Evolutionary conservation across 2,797 vertebrate genomes (phyloP), one percentile per base, ranked within the genome.

Genomic region (Thunnus albacares): DNA sequence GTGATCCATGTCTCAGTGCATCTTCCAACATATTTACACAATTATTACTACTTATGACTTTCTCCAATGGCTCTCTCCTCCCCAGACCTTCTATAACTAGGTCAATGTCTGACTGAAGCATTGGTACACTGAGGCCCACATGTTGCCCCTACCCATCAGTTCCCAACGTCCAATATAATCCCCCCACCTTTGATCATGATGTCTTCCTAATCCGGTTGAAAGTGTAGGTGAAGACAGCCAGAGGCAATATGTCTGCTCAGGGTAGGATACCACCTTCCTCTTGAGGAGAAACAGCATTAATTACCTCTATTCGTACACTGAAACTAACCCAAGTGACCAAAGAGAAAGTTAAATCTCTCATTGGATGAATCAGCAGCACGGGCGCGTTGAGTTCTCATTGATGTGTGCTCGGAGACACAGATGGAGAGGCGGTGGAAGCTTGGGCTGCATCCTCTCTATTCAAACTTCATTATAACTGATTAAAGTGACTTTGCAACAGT

Each of bases 381-480:
- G 72, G 69, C 80, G 64, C 17, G 73, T 69, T 6, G 49, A 18
- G 78, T 47, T 71, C 49, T 78, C 60, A 83, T 86, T 88, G 89
- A 91, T 87, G 77, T 80, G 49, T 60, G 74, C 65, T 24, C 66
- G 66, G 61, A 83, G 62, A 75, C 80, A 85, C 92, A 94, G 91
- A 90, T 92, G 92, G 90, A 63, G 87, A 83, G 90, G 88, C 82
- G 80, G 89, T n/a, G 61, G 81, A 75, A n/a, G 83, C 66, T 73
- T 2, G 30, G 49, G 78, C 82, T 77, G 81, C 76, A 73, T 84
- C 87, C 72, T 87, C 63, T 83, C 83, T 87, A 64, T 88, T 90
- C 84, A 79, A 79, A 88, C 87, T 85, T 94, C 90, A 94, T 95
- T 94, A 92, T 51, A 79, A 81, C 91, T 96, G 93, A 95, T 96